A percentile compares a stretch with the other conserved stretches of the same genome.
Evolutionary conservation across 64 coral and sea anemone species (phyloP).

Genomic region (Porites lutea): DNA sequence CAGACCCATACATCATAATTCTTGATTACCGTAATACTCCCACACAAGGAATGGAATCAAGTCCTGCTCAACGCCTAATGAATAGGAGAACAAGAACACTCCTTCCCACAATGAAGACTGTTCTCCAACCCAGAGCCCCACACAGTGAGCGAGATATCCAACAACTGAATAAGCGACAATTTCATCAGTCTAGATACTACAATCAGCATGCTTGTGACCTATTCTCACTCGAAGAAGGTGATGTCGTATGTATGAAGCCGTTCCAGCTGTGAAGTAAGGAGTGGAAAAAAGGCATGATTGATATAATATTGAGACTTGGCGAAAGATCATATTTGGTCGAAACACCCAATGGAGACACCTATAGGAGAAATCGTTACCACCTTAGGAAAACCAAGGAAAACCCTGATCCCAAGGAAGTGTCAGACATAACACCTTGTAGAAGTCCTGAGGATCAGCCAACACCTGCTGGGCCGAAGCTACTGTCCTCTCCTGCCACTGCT

Average conservation of each 20-base stretch:
- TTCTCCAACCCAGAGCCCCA: neutral
- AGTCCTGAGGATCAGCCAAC: neutral
- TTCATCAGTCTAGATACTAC: constrained; percentile 19
- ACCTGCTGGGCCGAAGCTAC: neutral
- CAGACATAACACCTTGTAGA: neutral
- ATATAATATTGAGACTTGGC: too few species aligned
- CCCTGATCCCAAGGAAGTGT: neutral
- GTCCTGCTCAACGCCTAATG: constrained; percentile 19
- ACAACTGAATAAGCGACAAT: neutral
- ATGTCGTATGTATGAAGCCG: constrained; percentile 46
- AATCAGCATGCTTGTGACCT: constrained; percentile 22
- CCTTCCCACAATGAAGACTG: neutral
- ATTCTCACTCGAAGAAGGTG: neutral
- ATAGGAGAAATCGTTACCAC: constrained; percentile 1
- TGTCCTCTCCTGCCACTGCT: neutral
- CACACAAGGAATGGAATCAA: constrained; percentile 6
- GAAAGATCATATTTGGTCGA: constrained; percentile 12
- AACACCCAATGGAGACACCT: neutral
- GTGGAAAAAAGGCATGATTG: constrained; percentile 53
- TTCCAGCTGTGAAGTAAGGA: constrained; percentile 4
- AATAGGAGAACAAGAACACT: constrained; percentile 1
- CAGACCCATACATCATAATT: neutral
- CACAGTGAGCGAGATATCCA: neutral
- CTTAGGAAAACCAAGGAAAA: neutral
- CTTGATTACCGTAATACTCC: neutral